phyloP scores from a whole-genome alignment of 2,113 vertebrate genomes.

The Mola mola region DNA sequence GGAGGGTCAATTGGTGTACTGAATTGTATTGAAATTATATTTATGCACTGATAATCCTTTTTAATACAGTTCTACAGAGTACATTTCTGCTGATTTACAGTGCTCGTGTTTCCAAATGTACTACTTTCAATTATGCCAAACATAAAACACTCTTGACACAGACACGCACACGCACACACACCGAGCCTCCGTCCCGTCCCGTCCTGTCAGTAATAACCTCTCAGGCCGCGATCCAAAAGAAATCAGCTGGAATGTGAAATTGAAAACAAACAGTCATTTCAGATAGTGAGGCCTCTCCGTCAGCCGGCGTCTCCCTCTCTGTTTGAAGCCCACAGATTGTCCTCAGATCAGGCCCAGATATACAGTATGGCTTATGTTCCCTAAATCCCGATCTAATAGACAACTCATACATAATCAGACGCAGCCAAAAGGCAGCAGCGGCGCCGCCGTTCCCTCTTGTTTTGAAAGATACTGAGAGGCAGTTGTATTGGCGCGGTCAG shows the following conservation, averaged over 20 bases:
- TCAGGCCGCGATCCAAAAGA: constrained; percentile 56
- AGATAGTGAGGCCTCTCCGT: constrained; percentile 63
- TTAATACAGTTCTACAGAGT: too few species aligned
- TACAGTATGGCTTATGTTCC: constrained; percentile 57
- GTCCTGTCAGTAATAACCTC: constrained; percentile 69
- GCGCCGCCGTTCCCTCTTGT: constrained; percentile 19
- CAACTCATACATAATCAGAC: constrained; percentile 60
- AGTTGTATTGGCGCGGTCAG: background rate
- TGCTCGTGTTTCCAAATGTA: background rate
- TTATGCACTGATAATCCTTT: too few species aligned
- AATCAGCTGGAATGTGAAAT: constrained; percentile 80
- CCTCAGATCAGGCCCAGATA: constrained; percentile 56
- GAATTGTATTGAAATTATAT: too few species aligned
- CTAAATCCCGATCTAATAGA: constrained; percentile 66
- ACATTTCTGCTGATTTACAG: too few species aligned
- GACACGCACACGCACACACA: constrained; percentile 14
- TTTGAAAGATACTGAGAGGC: constrained; percentile 21
- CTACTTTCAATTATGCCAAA: background rate
- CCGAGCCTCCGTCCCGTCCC: background rate
- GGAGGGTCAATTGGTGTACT: too few species aligned
- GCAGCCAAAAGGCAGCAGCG: constrained; percentile 15
- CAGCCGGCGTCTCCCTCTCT: constrained; percentile 41
- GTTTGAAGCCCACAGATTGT: constrained; percentile 63
- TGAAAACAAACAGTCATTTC: constrained; percentile 84
- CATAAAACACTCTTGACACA: background rate